A percentile compares a stretch with the other conserved stretches of the same genome.
phyloP scores from a whole-genome alignment of 1,140 invertebrate species.

The Ruditapes philippinarum region DNA sequence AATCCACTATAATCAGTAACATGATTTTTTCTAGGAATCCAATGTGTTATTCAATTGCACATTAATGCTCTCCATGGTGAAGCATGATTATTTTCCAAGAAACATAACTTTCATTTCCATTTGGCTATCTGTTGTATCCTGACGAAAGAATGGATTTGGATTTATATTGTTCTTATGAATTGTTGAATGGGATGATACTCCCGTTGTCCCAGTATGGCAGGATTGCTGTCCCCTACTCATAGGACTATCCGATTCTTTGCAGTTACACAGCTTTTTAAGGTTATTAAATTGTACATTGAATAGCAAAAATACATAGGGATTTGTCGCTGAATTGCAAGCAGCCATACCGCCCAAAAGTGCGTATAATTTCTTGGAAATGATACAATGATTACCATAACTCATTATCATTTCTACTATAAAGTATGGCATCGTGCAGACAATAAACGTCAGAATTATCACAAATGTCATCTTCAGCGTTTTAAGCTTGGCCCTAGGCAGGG shows the following conservation, averaged over 20 bases:
- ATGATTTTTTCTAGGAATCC: too few relatives aligned
- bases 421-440: conserved; percentile 85
- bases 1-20: too few relatives aligned
- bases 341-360: conserved; percentile 82
- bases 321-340: conserved; percentile 83
- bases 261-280: conserved; percentile 69
- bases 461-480: conserved; percentile 87
- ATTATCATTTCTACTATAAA: conserved; percentile 86
- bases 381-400: conserved; percentile 81
- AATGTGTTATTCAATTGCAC: too few relatives aligned
- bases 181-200: background rate
- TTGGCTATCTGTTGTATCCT: conserved; percentile 11
- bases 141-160: conserved; percentile 6
- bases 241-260: background rate
- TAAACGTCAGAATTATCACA: conserved; percentile 85
- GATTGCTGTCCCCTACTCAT: background rate
- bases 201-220: background rate
- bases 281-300: conserved; percentile 81
- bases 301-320: conserved; percentile 84
- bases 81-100: background rate
- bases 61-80: too few relatives aligned
- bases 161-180: background rate
- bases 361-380: conserved; percentile 72
- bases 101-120: background rate
- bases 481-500: conserved; percentile 85